Conservation (phyloP, 2,797 vertebrate genomes). For the Aeoliscus strigatus region DNA sequence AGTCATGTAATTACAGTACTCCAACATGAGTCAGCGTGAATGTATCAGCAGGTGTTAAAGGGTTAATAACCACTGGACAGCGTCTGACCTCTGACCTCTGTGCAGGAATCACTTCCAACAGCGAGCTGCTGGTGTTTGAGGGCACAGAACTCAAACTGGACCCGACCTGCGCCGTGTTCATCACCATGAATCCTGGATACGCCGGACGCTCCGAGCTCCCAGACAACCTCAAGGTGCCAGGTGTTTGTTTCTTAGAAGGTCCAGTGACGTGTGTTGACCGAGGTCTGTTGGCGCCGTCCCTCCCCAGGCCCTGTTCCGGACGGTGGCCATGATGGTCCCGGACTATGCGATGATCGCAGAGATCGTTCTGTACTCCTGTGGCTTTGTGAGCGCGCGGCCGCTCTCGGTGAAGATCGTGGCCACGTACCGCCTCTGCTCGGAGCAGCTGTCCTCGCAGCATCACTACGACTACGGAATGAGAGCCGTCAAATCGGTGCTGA, state of each 20-base stretch:
- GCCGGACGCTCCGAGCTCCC: slow-evolving; percentile 89
- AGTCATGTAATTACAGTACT: too few species aligned
- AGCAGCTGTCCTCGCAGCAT: slow-evolving; percentile 87
- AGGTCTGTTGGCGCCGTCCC: too few species aligned
- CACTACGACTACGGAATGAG: slow-evolving; percentile 95
- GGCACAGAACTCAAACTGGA: slow-evolving; percentile 85
- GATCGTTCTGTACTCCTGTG: slow-evolving; percentile 89
- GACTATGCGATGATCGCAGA: slow-evolving; percentile 93
- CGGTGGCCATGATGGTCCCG: slow-evolving; percentile 94
- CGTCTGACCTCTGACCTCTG: neutral
- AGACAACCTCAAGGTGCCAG: slow-evolving; percentile 87
- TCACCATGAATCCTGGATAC: slow-evolving; percentile 94
- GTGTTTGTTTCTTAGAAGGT: too few species aligned
- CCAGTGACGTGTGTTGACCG: too few species aligned
- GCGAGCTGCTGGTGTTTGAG: slow-evolving; percentile 82
- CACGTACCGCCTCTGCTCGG: slow-evolving; percentile 85
- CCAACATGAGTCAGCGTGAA: too few species aligned
- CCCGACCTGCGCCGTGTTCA: slow-evolving; percentile 88
- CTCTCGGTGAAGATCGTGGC: slow-evolving; percentile 89
- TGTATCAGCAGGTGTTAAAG: too few species aligned
- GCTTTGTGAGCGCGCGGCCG: slow-evolving; percentile 86
- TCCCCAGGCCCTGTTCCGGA: slow-evolving; percentile 84
- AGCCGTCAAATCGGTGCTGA: slow-evolving; percentile 89
- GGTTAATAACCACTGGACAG: too few species aligned
- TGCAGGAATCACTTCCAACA: slow-evolving; percentile 81